Conservation (phyloP, 64 coral and sea anemone genomes). For the Montipora cactus region DNA sequence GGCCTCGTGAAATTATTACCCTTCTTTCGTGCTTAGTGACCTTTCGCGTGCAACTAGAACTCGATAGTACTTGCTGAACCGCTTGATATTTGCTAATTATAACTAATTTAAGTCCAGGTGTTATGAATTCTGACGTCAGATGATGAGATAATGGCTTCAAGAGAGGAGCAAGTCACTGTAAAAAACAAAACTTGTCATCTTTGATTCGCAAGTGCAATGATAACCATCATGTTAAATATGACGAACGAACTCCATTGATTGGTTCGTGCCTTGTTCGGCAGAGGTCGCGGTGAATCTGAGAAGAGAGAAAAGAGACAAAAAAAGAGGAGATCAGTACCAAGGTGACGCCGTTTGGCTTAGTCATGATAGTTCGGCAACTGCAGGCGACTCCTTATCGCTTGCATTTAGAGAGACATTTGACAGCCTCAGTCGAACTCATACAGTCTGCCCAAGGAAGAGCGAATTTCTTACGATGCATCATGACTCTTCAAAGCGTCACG, state of each 20-base stretch:
- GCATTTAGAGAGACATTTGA: background rate
- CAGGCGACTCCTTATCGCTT: background rate
- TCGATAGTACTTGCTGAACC: too few relatives aligned
- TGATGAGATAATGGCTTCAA: too few relatives aligned
- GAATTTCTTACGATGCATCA: too few relatives aligned
- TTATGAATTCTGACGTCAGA: too few relatives aligned
- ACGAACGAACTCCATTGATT: background rate
- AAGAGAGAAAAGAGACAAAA: background rate
- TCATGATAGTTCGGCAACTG: background rate
- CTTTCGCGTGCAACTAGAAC: too few relatives aligned
- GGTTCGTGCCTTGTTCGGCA: background rate
- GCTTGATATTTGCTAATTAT: too few relatives aligned
- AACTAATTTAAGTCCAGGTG: too few relatives aligned
- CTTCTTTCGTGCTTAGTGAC: too few relatives aligned
- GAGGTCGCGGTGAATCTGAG: background rate
- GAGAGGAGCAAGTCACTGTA: background rate
- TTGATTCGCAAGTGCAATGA: background rate
- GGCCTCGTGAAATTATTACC: too few relatives aligned
- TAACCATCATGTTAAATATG: background rate
- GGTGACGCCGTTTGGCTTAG: too few relatives aligned
- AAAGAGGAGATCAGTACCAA: background rate
- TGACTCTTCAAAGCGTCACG: too few relatives aligned
- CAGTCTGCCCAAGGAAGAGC: too few relatives aligned
- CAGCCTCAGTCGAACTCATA: background rate
- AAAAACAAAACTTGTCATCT: background rate